Base-by-base conservation (phyloP, 1,140 invertebrate genomes). In the Panagrolaimus sp. region DNA sequence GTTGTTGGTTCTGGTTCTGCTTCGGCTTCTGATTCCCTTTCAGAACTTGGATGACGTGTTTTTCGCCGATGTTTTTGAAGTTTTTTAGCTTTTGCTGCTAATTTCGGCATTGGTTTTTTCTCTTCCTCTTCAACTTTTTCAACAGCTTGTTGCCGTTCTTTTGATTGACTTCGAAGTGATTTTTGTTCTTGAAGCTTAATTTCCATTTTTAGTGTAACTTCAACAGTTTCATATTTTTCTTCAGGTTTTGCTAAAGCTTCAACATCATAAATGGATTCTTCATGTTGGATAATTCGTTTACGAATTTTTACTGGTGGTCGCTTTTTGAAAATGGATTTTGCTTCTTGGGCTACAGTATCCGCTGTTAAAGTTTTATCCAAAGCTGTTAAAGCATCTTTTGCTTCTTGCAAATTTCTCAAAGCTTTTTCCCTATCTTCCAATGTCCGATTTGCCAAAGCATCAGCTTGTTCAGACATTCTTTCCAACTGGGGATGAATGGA, bases 181-280 rank as follows among this genome's bases (percentile, higher is more conserved):
- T 38, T 38, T 38, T 38, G 32, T 58, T 58, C 52, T 1, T 21
- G 10, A 12, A 58, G 17, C 4, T 58, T 58, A 12, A 58, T 58
- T 21, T 58, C 21, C 8, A 58, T 28, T 58, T 58, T 58, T 12
- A 58, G 28, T 4, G 52, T 58, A 12, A 58, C 52, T 58, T 58
- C 52, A 28, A 58, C 52, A 21, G 52, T 28, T 58, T 58, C 52
- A 12, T 58, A 21, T 12, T 21, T 58, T 58, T 58, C 52, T 58
- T 58, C 52, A 5, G 52, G 21, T 26, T 58, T 58, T 12, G 32
- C 32, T 4, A 38, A 7, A 4, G 32, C 32, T 38, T 38, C 32
- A 4, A 38, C 32, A 38, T 38, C 32, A 38, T 38, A 38, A 7
- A 38, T 38, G 2, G 32, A 38, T 7, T 38, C 32, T 38, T 38